Evolutionary conservation across 23 tunicate species (phyloP), one percentile per base, ranked within the genome.

Genomic region (Corella eumyota): DNA sequence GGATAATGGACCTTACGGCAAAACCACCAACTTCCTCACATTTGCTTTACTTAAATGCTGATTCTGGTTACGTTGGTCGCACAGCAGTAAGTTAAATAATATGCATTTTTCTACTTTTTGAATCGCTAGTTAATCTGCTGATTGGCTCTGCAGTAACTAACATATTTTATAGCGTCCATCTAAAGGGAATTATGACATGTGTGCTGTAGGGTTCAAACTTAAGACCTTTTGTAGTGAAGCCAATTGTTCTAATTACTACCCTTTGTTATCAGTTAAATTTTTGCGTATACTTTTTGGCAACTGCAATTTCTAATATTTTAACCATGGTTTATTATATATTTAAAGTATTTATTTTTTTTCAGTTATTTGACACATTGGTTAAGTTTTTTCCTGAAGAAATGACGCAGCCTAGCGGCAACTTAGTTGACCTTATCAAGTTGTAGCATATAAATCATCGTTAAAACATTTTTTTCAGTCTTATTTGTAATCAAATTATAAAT

Each of bases 401-500:
- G 90, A 72, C 69, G 33, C 90, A 81, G 35, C 90, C 90, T 28
- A 58, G 64, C 31, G 72, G 52, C 11, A 81, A 72, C 45, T 53
- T 81, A 11, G 25, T 60, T 13, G 90, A 81, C 60, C 54, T 71
- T 13, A 71, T 79, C 24, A 36, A 58, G 33, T 79, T 79, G 40
- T 62, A 38, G 23, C 25, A 2, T 7, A 17, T 28, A 54, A 54
- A 21, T 4, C 2, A 48, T 21, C 48, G 11, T 40, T 11, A 40
- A 40, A 15, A 15, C 15, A 15, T 40, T 40, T 40, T 40, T 11
- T 40, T 9, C 15, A 11, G 15, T 40, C 15, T 9, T 9, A 40
- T 11, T 40, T 11, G 48, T 15, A 15, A 40, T 9, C 48, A 40
- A 9, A 40, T 40, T 9, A 40, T 15, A 15, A 40, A 11, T 15